phyloP scores from a whole-genome alignment of 1,140 invertebrate genomes.

The Planococcus citri region DNA sequence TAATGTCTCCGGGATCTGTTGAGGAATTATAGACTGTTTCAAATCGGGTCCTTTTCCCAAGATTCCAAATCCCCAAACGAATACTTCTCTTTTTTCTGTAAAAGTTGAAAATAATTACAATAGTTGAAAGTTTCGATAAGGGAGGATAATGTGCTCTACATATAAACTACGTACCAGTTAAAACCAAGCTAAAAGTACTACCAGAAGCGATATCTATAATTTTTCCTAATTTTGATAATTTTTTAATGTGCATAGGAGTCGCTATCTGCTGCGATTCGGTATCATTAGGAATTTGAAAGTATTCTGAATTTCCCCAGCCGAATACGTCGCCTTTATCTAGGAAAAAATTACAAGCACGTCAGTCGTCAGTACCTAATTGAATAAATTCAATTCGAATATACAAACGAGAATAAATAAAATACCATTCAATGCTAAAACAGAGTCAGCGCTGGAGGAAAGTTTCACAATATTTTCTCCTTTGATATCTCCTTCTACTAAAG shows the following conservation, averaged over 20 bases:
- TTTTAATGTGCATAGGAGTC: slow-evolving; percentile 50
- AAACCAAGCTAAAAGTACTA: slow-evolving; percentile 70
- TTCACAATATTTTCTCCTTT: slow-evolving; percentile 68
- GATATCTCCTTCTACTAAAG: slow-evolving; percentile 64
- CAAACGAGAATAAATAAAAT: slow-evolving; percentile 25
- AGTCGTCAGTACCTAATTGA: too few relatives aligned
- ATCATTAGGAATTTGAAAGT: slow-evolving; percentile 56
- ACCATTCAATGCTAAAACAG: slow-evolving; percentile 80
- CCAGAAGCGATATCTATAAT: slow-evolving; percentile 70
- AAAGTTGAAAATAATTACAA: slow-evolving; percentile 26
- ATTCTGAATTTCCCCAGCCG: slow-evolving; percentile 96
- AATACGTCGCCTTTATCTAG: slow-evolving; percentile 83
- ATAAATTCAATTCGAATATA: slow-evolving; percentile 9
- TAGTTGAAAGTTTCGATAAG: slow-evolving; percentile 21
- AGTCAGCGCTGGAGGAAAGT: slow-evolving; percentile 67
- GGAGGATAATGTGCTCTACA: slow-evolving; percentile 16
- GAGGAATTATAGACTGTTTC: slow-evolving; percentile 47
- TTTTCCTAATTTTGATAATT: slow-evolving; percentile 51
- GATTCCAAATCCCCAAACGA: slow-evolving; percentile 85
- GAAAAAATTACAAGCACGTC: too few relatives aligned
- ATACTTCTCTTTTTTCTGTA: slow-evolving; percentile 67
- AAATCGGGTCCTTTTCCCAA: slow-evolving; percentile 75
- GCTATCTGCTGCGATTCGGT: slow-evolving; percentile 46
- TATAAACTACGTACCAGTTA: slow-evolving; percentile 50
- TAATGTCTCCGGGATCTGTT: slow-evolving; percentile 57